A percentile compares a stretch with the other conserved stretches of the same genome.
Conservation (phyloP, 2,797 vertebrate genomes). For the Aldrovandia affinis region DNA sequence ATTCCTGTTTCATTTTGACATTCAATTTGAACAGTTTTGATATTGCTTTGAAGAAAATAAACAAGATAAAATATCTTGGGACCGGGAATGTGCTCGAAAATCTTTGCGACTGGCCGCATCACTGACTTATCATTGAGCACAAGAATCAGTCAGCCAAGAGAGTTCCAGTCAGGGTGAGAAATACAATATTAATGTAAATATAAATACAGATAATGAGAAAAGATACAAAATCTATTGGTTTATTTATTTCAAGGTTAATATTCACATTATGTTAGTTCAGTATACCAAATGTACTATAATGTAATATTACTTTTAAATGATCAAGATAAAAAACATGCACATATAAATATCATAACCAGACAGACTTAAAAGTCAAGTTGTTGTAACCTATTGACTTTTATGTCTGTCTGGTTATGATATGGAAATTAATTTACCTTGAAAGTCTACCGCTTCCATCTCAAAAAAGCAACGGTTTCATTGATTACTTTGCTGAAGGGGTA, state of each 20-base stretch:
- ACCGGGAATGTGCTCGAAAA: neutral
- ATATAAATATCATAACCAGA: neutral
- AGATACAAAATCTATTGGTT: neutral
- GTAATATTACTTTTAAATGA: neutral
- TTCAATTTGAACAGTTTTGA: neutral
- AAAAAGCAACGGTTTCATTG: slow-evolving; percentile 3
- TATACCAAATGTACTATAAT: neutral
- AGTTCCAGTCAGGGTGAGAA: too few species aligned
- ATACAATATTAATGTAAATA: neutral
- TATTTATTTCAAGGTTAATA: neutral
- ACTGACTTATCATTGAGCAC: neutral
- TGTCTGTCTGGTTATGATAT: neutral
- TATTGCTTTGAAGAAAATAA: neutral
- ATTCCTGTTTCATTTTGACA: neutral
- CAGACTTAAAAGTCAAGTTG: slow-evolving; percentile 4
- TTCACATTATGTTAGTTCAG: neutral
- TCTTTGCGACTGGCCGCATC: neutral
- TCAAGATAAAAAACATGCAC: neutral
- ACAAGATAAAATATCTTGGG: neutral
- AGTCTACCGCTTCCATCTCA: slow-evolving; percentile 2
- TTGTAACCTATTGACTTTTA: neutral
- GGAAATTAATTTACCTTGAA: slow-evolving; percentile 2
- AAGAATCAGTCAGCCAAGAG: neutral
- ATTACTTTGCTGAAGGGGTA: neutral
- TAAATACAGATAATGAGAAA: neutral